Evolutionary conservation across 1,140 invertebrate species (phyloP), one percentile per base, ranked within the genome.

Genomic region (Drosophila tristis): DNA sequence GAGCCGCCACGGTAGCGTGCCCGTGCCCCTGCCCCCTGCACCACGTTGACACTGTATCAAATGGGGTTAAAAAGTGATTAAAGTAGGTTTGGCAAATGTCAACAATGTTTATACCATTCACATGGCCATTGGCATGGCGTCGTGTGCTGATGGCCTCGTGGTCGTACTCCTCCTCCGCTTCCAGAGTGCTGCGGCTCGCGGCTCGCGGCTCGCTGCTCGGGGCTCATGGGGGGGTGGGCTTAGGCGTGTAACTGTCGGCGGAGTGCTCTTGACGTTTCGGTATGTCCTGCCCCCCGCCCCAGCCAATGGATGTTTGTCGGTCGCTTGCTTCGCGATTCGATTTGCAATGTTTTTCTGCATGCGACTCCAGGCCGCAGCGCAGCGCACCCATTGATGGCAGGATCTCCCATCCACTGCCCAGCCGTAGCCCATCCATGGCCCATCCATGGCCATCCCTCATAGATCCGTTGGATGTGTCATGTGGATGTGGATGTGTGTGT

Each of bases 21-120:
- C 31, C 11, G 11, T 11, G 31, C 29, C 31, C 13, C 3, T 4
- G 26, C 15, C 16, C 16, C 16, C 63, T 89, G 76, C 84, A 79
- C 84, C 23, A 25, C 23, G 84, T 84, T 90, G 89, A 80, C 84
- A 91, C 89, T 90, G 89, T 91, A 91, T 91, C 85, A 91, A 91
- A 91, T 91, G 90, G 90, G 90, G 90, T 91, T 91, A 91, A 91
- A 91, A 91, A 91, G 89, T 91, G 90, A 91, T 91, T 91, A 91
- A 91, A 91, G 82, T 91, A 90, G 89, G 85, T 91, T 90, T 91
- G 86, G 81, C 80, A 80, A 86, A 89, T 91, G 90, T 91, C 90
- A 91, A 90, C 89, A 91, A 89, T 89, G 84, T 89, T 89, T 73
- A 86, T 82, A 78, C 82, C 82, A 68, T 70, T 44, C 64, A 65